A percentile compares a stretch with the other conserved stretches of the same genome.
These are phyloP conservation scores for Dioctria linearis DNA, from an alignment of 2,888 invertebrate genomes.

Conservation along the genomic window DNA sequence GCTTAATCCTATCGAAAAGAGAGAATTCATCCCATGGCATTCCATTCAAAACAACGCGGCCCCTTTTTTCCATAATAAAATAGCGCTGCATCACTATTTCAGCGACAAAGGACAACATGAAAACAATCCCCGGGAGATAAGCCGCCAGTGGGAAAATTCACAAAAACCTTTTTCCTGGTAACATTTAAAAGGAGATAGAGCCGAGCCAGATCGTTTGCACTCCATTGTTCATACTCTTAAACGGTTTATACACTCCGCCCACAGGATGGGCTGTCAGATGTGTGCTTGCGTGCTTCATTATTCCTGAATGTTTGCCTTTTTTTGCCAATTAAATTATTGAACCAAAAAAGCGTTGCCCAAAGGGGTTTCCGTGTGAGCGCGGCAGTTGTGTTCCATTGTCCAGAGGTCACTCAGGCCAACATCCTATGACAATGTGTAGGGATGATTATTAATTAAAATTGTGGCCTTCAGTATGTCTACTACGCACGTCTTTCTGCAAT, in stretches of 20 bases:
- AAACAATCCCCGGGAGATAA: constrained; percentile 32
- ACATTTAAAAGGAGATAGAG: constrained; percentile 36
- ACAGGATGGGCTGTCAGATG: constrained; percentile 16
- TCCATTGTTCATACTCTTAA: constrained; percentile 44
- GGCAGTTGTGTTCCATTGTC: constrained; percentile 16
- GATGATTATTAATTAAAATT: constrained; percentile 26
- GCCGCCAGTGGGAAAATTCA: constrained; percentile 12
- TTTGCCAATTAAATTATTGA: constrained; percentile 52
- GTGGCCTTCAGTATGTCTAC: too few species aligned
- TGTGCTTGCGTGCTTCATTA: constrained; percentile 49
- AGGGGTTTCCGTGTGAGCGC: constrained; percentile 50
- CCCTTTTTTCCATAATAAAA: not conserved
- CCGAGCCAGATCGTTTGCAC: constrained; percentile 36
- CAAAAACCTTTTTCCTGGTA: constrained; percentile 33
- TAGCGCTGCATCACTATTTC: constrained; percentile 27
- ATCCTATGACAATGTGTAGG: not conserved
- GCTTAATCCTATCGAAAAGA: not conserved
- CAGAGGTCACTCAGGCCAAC: not conserved
- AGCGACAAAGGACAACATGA: constrained; percentile 29
- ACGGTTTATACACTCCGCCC: constrained; percentile 1
- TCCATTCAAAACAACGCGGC: not conserved
- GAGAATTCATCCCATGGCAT: not conserved
- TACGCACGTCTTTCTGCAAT: too few species aligned
- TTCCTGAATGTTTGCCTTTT: constrained; percentile 46
- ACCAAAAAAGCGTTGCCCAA: constrained; percentile 46